Evolutionary conservation across 2,113 vertebrate genomes (phyloP), one percentile per base, ranked within the genome.

Genomic region (Merops nubicus): DNA sequence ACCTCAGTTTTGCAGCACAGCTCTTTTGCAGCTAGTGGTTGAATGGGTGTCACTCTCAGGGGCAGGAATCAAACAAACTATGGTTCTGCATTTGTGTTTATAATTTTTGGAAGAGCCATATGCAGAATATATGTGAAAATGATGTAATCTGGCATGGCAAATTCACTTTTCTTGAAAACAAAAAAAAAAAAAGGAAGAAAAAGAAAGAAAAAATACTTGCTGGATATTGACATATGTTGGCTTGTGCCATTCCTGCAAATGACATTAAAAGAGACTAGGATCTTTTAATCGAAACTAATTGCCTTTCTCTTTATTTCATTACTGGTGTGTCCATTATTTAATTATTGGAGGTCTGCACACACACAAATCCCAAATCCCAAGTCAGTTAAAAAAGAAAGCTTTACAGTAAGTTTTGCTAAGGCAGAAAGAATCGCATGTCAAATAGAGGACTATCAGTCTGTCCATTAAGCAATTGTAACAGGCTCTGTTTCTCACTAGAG

Each of bases 221-320:
- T 87, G 40, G 43, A 90, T 93, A 23, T 72, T 90, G 68, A 95
- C 59, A 81, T 56, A 67, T 76, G 93, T 88, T 56, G 45, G 60
- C 23, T 34, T 74, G 38, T 93, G 76, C 9, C 65, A 65, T 63
- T 93, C n/a, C 72, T 75, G 73, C 43, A 43, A 88, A 67, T 48
- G 45, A 89, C 48, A 87, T 75, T 84, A 77, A 67, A 88, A 75
- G 28, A 94, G 15, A 84, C 67, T 85, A 84, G 56, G 43, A 78
- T 84, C 69, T 91, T 94, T 94, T 81, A 91, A 96, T 93, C 68
- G 92, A 68, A 92, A 64, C 22, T 88, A 80, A 94, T 93, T 92
- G 83, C 34, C 56, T 81, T 95, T 90, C 34, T 83, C 42, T 90
- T 89, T 68, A 89, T 86, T 78, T 33, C 76, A 87, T 60, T 88